Percentiles rank a stretch among this genome's conserved stretches.
Conservation (phyloP, 92 coral and sea anemone genomes). For the Palythoa grandiflora region DNA sequence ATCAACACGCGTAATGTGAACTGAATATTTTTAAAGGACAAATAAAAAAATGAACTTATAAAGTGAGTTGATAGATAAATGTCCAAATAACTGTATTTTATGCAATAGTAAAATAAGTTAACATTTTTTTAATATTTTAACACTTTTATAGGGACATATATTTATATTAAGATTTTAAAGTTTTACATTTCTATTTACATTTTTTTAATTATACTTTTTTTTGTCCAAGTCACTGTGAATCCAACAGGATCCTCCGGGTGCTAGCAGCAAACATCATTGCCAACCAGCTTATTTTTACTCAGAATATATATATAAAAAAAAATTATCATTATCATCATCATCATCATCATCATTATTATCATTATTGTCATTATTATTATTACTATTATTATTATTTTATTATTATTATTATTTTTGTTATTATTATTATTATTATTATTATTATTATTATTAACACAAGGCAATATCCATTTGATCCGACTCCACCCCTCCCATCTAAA, state of each 20-base stretch:
- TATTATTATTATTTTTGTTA: no score
- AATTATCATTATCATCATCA: neutral
- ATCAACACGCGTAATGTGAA: neutral
- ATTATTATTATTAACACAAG: slow-evolving; percentile 19
- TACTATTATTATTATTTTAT: neutral
- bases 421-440: no score
- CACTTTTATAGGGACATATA: neutral
- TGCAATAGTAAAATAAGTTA: neutral
- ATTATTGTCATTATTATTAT: no score
- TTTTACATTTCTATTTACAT: neutral
- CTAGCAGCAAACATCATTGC: neutral
- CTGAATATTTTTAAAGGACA: neutral
- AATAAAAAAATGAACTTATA: neutral
- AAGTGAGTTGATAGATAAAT: neutral
- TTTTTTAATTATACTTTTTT: no score
- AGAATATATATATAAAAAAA: no score
- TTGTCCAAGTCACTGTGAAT: neutral
- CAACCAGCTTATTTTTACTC: neutral
- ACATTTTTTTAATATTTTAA: neutral
- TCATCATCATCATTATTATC: neutral
- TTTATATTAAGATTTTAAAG: neutral
- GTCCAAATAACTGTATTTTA: neutral
- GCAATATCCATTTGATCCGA: slow-evolving; percentile 30
- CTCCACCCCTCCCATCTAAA: slow-evolving; percentile 36
- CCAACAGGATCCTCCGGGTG: slow-evolving; percentile 1